Evolutionary conservation across 1,140 invertebrate species (phyloP), one percentile per base, ranked within the genome.

Genomic region (Panagrolaimus sp.): DNA sequence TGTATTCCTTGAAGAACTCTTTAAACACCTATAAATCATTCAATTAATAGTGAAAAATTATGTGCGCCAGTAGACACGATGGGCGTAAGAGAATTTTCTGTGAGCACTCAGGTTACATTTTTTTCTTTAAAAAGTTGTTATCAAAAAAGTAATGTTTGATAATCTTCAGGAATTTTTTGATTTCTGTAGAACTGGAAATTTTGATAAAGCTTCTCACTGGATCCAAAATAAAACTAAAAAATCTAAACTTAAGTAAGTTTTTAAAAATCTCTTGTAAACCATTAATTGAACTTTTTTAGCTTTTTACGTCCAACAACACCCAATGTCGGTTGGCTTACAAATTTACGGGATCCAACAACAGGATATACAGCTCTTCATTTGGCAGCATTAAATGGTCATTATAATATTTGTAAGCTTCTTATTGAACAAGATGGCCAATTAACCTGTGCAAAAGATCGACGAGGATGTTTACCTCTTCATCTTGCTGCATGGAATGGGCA

Each of bases 281-380:
- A 38, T 51, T 38, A 67, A 25, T 63, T 57, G 14, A 43, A 23
- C 31, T 64, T 16, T 70, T 78, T 73, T 44, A 78, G 76, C 62
- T 67, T 74, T 48, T 69, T 74, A 38, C 70, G 71, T 8, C 67
- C 73, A 14, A 63, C 38, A 20, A 71, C 66, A 44, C 69, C 73
- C 7, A 57, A 42, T 16, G 27, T 47, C 27, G 73, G 78, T 38
- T 79, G 77, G 77, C 65, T 79, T 1, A 48, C 61, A 13, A 46
- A 47, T 31, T 51, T 79, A 31, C 63, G 72, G 53, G 77, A 79
- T 63, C 67, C 75, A 31, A 66, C 67, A 74, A 92, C 90, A 83
- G 93, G 92, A n/a, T 95, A 94, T 82, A 93, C 93, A 8, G 89
- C 92, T 7, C 87, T 98, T 46, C 94, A 98, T 84, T 91, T 94